These are phyloP conservation scores for Cephalopholis sonnerati DNA, from an alignment of 2,113 vertebrate species.

Conservation along the genomic window DNA sequence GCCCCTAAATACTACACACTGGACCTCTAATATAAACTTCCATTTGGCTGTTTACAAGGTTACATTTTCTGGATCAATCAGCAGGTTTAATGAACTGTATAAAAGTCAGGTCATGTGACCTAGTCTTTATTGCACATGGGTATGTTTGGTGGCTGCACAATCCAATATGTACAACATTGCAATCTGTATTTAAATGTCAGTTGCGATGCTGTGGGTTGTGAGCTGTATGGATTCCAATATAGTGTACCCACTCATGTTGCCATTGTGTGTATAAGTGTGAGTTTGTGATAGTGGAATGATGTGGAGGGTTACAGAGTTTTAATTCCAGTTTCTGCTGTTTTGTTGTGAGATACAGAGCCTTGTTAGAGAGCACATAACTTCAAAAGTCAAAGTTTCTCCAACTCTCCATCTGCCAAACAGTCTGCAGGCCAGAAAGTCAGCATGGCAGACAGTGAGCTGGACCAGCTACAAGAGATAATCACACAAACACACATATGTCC, in stretches of 20 bases:
- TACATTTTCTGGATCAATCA: not conserved
- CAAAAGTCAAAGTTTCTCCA: conserved; percentile 35
- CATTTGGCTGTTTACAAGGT: not conserved
- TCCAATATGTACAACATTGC: not conserved
- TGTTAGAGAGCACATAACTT: conserved; percentile 26
- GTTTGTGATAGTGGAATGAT: not conserved
- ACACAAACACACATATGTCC: not conserved
- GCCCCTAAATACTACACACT: too few species aligned
- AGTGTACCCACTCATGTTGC: not conserved
- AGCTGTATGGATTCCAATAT: not conserved
- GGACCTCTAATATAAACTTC: not conserved
- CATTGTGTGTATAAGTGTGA: too few species aligned
- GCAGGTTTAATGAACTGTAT: not conserved
- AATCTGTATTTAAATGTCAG: conserved; percentile 22
- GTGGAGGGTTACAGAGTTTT: not conserved
- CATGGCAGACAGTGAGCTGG: conserved; percentile 16
- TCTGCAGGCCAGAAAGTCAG: conserved; percentile 19
- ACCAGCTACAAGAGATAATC: conserved; percentile 39
- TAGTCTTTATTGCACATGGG: not conserved
- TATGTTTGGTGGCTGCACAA: not conserved
- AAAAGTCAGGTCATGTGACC: conserved; percentile 1
- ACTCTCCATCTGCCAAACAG: conserved; percentile 10
- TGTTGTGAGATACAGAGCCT: not conserved
- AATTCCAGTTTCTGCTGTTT: not conserved
- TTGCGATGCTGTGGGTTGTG: not conserved